Conservation (phyloP, 2,113 vertebrate species). For the Hippocampus comes region DNA sequence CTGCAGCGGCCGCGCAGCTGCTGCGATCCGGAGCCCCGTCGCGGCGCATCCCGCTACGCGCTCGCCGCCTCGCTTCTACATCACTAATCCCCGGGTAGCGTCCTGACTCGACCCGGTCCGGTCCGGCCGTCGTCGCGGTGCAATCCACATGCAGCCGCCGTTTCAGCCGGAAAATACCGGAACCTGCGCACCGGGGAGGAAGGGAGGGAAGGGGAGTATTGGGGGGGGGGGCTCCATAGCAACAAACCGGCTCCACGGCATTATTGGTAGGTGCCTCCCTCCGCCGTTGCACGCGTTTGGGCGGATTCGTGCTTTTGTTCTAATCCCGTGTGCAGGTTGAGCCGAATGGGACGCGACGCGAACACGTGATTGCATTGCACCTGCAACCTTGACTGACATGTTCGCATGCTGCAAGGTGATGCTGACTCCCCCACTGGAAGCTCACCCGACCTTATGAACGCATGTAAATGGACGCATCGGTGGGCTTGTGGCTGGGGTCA, state of each 20-base stretch:
- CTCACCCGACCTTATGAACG: background rate
- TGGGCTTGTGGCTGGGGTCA: background rate
- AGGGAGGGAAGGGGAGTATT: slow-evolving; percentile 18
- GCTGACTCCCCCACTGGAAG: background rate
- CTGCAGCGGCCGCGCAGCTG: slow-evolving; percentile 59
- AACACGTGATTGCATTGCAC: background rate
- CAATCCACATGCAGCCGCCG: background rate
- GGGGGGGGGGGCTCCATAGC: slow-evolving; percentile 45
- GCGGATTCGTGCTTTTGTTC: slow-evolving; percentile 5
- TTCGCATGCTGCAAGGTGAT: background rate
- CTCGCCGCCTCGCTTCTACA: background rate
- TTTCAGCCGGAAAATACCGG: slow-evolving; percentile 9
- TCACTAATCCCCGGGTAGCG: background rate
- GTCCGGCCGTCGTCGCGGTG: background rate
- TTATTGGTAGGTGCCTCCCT: slow-evolving; percentile 58
- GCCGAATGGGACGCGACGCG: background rate
- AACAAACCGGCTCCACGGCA: slow-evolving; percentile 58
- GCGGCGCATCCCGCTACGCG: slow-evolving; percentile 35
- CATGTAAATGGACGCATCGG: background rate
- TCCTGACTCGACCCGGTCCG: slow-evolving; percentile 13
- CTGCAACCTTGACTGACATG: slow-evolving; percentile 2
- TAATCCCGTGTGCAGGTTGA: slow-evolving; percentile 3
- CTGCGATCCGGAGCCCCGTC: slow-evolving; percentile 37
- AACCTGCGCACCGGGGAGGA: slow-evolving; percentile 13
- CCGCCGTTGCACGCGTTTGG: background rate